These are phyloP conservation scores for Microtus richardsoni DNA, from an alignment of 2,113 vertebrate genomes.

Conservation along the genomic window DNA sequence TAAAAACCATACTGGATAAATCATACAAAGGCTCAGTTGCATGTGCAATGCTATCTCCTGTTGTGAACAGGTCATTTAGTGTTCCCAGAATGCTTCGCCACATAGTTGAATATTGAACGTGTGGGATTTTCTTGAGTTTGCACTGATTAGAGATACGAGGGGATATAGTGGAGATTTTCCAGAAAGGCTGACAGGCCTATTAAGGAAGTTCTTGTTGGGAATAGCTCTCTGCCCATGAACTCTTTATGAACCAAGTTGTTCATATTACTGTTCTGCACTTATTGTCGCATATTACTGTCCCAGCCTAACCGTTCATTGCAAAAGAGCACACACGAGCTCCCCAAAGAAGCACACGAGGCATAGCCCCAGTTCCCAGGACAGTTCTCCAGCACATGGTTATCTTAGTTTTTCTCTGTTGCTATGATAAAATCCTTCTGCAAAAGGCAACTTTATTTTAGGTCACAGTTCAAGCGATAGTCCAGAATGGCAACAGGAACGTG, in stretches of 20 bases:
- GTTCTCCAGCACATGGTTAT: not conserved
- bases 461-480: not conserved
- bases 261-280: not conserved
- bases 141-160: not conserved
- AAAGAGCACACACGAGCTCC: not conserved
- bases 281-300: not conserved
- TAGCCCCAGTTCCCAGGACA: not conserved
- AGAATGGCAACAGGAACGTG: not conserved
- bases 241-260: constrained; percentile 71
- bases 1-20: not conserved
- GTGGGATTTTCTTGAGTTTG: not conserved
- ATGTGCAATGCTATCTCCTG: not conserved
- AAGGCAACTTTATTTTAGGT: not conserved
- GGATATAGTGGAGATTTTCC: not conserved
- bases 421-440: not conserved
- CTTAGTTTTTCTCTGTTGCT: not conserved
- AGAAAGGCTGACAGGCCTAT: constrained; percentile 42
- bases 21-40: not conserved
- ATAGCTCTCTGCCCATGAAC: constrained; percentile 60
- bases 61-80: not conserved
- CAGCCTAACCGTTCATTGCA: not conserved
- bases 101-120: not conserved
- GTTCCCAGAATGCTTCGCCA: not conserved
- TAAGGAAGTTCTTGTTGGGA: constrained; percentile 66
- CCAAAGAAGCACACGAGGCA: not conserved